These are phyloP conservation scores for Pseudopleuronectes americanus DNA, from an alignment of 2,797 vertebrate species.

Conservation along the genomic window DNA sequence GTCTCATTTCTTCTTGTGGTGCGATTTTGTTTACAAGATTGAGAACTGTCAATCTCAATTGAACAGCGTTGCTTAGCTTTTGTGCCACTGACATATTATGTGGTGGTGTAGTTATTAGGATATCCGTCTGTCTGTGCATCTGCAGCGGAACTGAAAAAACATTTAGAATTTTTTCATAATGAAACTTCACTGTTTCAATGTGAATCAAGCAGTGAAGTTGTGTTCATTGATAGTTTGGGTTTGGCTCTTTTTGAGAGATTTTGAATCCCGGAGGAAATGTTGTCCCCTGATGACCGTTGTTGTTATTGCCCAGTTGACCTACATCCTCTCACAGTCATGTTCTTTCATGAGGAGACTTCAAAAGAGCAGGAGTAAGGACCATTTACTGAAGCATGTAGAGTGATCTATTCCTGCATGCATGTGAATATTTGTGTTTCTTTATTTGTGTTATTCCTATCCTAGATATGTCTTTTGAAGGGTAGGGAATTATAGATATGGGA, in stretches of 20 bases:
- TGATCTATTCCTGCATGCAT: background rate
- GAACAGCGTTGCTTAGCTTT: too few species aligned
- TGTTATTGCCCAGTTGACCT: background rate
- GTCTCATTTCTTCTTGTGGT: background rate
- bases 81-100: too few species aligned
- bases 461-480: constrained; percentile 31
- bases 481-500: constrained; percentile 2
- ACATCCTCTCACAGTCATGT: background rate
- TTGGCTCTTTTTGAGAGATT: too few species aligned
- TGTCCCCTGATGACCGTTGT: too few species aligned
- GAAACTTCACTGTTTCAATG: too few species aligned
- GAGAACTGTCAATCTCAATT: background rate
- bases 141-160: too few species aligned
- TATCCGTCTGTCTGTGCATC: too few species aligned
- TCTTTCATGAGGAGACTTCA: constrained; percentile 20
- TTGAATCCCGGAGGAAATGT: too few species aligned
- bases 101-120: too few species aligned
- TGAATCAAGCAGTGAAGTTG: too few species aligned
- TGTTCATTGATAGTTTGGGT: too few species aligned
- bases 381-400: constrained; percentile 16
- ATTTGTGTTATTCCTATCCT: constrained; percentile 7
- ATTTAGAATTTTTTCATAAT: too few species aligned
- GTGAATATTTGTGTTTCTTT: background rate
- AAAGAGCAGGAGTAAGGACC: constrained; percentile 6
- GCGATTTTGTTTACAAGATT: background rate